Base-by-base conservation (phyloP, 2,888 invertebrate genomes). In the Ectropis crepuscularia region DNA sequence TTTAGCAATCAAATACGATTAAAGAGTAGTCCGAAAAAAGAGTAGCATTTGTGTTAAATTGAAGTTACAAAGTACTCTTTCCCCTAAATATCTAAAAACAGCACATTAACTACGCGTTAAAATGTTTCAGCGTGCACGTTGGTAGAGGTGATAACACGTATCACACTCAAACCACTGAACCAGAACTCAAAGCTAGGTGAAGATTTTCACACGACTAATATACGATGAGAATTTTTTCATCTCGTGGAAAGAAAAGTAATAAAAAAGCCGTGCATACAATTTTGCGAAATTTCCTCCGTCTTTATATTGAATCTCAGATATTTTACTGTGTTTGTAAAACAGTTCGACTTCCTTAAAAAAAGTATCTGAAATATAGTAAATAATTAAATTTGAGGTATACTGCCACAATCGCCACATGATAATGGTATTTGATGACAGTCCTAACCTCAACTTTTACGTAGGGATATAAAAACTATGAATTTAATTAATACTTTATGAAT, bases 151-250 rank as follows among this genome's bases (percentile, higher is more conserved):
- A 76, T 62, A 62, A 69, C 70, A 72, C 71, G 70, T 74, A 77
- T 77, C 72, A 61, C 70, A 69, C 71, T 68, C 71, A 73, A 72
- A 65, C 74, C 71, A 69, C 57, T 71, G 71, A 71, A 69, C 69
- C 63, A 64, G 69, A 71, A 53, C 51, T 11, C 10, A 38, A 60
- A 57, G 51, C 38, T 37, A 53, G 39, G 49, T 53, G 45, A 54
- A 45, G 39, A 55, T 51, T 51, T 48, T 28, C 41, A 38, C 43
- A 6, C 45, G 10, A 49, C 43, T 41, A 46, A 54, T 54, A 59
- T 51, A 50, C 11, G 43, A 36, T 43, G 36, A 37, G 46, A 59
- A 42, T 41, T 53, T 53, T 53, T 43, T 48, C 36, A 48, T 47
- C 47, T 47, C 36, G 49, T 7, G 45, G 28, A 37, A 53, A 47